These are phyloP conservation scores for Tenualosa ilisha DNA, from an alignment of 2,797 vertebrate genomes.

Conservation along the genomic window DNA sequence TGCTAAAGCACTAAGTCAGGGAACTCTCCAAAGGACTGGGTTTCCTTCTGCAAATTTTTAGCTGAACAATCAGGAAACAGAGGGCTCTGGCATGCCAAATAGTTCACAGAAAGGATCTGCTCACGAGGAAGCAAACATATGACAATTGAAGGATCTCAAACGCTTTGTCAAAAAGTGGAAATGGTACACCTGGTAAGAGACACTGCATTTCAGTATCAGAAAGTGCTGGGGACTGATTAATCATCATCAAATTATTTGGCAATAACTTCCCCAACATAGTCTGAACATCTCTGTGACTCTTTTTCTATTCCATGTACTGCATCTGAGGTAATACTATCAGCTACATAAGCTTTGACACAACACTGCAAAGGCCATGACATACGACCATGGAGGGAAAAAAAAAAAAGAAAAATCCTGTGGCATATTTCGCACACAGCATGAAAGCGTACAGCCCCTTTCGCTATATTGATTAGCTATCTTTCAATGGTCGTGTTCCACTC, in stretches of 20 bases:
- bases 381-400: not conserved
- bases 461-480: conserved; percentile 22
- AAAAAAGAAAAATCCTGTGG: not conserved
- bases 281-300: not conserved
- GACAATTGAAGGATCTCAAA: too few species aligned
- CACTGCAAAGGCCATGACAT: conserved; percentile 4
- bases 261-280: not conserved
- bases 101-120: too few species aligned
- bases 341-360: not conserved
- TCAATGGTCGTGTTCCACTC: conserved; percentile 18
- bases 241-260: not conserved
- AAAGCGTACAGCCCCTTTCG: not conserved
- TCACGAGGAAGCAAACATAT: too few species aligned
- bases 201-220: not conserved
- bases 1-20: too few species aligned
- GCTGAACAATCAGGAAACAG: too few species aligned
- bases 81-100: too few species aligned
- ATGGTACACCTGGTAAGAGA: not conserved
- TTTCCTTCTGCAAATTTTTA: too few species aligned
- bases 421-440: not conserved
- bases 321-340: not conserved
- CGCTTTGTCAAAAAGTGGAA: too few species aligned
- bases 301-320: not conserved
- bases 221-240: not conserved
- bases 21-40: too few species aligned